Base-by-base conservation (phyloP, 2,113 vertebrate species). In the Daboia siamensis region DNA sequence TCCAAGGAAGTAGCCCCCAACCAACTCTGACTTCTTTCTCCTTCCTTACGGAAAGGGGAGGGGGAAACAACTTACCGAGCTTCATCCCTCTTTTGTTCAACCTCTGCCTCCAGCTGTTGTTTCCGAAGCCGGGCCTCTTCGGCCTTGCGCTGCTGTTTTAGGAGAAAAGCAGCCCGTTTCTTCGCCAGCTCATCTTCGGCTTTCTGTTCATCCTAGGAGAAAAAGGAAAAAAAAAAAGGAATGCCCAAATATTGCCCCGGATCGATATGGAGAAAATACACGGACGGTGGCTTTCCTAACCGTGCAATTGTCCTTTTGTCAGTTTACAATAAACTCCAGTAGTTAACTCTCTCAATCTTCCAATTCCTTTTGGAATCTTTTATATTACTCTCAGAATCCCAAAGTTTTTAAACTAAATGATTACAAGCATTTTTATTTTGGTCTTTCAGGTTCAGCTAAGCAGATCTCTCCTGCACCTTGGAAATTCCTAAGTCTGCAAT, bases 81-180 rank as follows among this genome's bases (percentile, higher is more conserved):
- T 95, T 99, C 99, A 0, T 99, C 99, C 2, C 99, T 97, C 57
- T 99, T 99, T 2, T 98, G 97, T 29, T 99, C 99, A 0, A 98
- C 98, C 55, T 99, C 99, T 0, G 95, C 98, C 94, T 99, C 99
- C 84, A 99, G 97, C 95, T 99, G 99, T 95, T 98, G 98, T 89
- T 99, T 99, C 5, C 99, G 96, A 21, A 98, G 39, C 0, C 99
- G 98, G 0, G 98, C 97, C 97, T 99, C 99, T 94, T 99, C 99
- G 0, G 99, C 99, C 96, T 99, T 99, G 93, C 98, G 99, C 97
- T 99, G 99, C 97, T 99, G 99, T 21, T 99, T 99, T 54, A 99
- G 95, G 0, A 99, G 98, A 96, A 99, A 99, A 0, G 99, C 99
- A 0, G 99, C 99, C 0, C 99, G 98, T 20, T 98, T 99, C 86